Evolutionary conservation across 2,113 vertebrate genomes (phyloP), one percentile per base, ranked within the genome.

Genomic region (Etheostoma spectabile): DNA sequence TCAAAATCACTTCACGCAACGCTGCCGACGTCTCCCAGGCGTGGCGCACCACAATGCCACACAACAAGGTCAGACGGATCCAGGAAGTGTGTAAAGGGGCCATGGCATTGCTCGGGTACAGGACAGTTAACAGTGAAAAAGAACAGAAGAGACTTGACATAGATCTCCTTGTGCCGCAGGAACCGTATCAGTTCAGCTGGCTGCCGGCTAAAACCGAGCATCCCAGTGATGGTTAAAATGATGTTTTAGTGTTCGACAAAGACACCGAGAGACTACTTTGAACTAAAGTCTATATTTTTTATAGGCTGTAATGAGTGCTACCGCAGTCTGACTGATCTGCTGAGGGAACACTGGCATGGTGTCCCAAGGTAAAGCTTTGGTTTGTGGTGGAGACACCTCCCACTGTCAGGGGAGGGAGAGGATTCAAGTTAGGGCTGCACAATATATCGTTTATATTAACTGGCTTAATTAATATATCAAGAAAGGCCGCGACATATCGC

Each of bases 31-130:
- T 99, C 45, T 98, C 98, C 0, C 96, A 97, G 92, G 97, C 97
- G 6, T 99, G 98, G 98, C 96, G 98, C 46, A 96, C 91, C 5
- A 18, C 76, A 1, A 92, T 99, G 83, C 86, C 96, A 0, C 94
- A 96, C 72, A 63, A 79, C 66, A 96, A 96, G 83, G 97, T 99
- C 48, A 93, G 92, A 66, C 95, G 91, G 2, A 91, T 99, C 56
- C 98, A 99, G 90, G 95, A 98, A 14, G 93, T 97, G 64, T 99
- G 98, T 61, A 94, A 93, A 6, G 95, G 95, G 0, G 98, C 97
- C 33, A 97, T 99, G 95, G 93, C 95, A 10, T 85, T 97, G 86
- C 95, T 99, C 8, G 98, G 98, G 19, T 99, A 99, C 92, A 94
- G 92, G 66, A 90, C 83, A 0, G 95, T 99, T 24, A 90, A 94